Conservation (phyloP, 2,113 vertebrate species). For the Quiscalus mexicanus region DNA sequence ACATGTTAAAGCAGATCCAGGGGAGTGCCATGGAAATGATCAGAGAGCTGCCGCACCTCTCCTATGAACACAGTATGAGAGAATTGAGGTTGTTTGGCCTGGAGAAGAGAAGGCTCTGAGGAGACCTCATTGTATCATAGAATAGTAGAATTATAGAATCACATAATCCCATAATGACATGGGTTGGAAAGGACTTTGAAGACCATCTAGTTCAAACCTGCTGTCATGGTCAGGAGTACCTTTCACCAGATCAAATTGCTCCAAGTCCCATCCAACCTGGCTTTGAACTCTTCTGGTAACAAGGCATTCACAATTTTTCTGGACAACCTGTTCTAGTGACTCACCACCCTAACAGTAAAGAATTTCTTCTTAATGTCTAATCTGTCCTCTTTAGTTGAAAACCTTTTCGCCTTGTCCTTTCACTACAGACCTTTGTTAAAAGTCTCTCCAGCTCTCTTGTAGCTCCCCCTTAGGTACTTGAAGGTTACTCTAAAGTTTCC, state of each 20-base stretch:
- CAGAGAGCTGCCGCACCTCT: neutral
- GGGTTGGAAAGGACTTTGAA: neutral
- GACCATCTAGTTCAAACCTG: accelerated
- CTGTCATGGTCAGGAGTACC: neutral
- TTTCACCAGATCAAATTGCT: neutral
- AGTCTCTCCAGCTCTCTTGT: neutral
- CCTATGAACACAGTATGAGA: accelerated
- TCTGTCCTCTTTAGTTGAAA: neutral
- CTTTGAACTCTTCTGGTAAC: neutral
- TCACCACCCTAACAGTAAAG: neutral
- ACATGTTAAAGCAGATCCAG: neutral
- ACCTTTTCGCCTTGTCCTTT: neutral
- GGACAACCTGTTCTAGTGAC: neutral
- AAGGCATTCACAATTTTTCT: neutral
- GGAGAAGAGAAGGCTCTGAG: neutral
- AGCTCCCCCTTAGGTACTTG: accelerated
- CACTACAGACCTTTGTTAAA: neutral
- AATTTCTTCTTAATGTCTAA: neutral
- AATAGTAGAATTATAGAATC: neutral
- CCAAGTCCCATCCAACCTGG: neutral
- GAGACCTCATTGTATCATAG: neutral
- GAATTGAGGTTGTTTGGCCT: neutral
- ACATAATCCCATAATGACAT: neutral
- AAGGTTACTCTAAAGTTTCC: neutral
- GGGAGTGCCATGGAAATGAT: neutral